Conservation (phyloP, 35 echinoderm and acorn worm genomes). For the Lytechinus pictus region DNA sequence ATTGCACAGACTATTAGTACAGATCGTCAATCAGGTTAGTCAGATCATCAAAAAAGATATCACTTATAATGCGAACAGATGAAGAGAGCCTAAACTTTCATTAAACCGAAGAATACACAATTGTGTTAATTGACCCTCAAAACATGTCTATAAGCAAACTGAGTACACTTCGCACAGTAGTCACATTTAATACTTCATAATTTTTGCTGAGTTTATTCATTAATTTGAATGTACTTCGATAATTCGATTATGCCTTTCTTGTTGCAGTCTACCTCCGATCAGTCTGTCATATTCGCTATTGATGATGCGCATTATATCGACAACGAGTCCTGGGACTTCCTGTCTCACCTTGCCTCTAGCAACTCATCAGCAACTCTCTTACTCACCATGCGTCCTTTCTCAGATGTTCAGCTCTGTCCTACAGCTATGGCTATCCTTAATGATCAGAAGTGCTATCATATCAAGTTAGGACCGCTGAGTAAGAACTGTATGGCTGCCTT, state of each 20-base stretch:
- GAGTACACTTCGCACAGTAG: too few species aligned
- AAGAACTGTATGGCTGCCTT: conserved; percentile 79
- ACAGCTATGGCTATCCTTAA: conserved; percentile 67
- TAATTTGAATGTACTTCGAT: too few species aligned
- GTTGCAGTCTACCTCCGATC: conserved; percentile 68
- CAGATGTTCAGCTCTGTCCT: conserved; percentile 56
- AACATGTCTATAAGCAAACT: too few species aligned
- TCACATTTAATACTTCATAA: too few species aligned
- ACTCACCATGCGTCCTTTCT: conserved; percentile 76
- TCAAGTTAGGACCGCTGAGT: conserved; percentile 70
- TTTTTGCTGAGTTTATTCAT: too few species aligned
- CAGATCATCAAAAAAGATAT: background rate
- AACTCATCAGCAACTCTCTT: conserved; percentile 78
- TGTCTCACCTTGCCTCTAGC: conserved; percentile 74
- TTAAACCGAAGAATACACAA: too few species aligned
- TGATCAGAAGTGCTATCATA: conserved; percentile 65
- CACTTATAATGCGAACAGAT: too few species aligned
- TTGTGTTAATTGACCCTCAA: too few species aligned
- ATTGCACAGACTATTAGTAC: conserved; percentile 67
- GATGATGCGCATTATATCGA: conserved; percentile 98
- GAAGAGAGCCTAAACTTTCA: too few species aligned
- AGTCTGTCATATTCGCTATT: conserved; percentile 81
- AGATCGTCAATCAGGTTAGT: conserved; percentile 87
- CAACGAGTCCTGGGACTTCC: conserved; percentile 90
- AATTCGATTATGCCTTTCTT: background rate